These are phyloP conservation scores for Daboia siamensis DNA, from an alignment of 2,113 vertebrate species.

Conservation along the genomic window DNA sequence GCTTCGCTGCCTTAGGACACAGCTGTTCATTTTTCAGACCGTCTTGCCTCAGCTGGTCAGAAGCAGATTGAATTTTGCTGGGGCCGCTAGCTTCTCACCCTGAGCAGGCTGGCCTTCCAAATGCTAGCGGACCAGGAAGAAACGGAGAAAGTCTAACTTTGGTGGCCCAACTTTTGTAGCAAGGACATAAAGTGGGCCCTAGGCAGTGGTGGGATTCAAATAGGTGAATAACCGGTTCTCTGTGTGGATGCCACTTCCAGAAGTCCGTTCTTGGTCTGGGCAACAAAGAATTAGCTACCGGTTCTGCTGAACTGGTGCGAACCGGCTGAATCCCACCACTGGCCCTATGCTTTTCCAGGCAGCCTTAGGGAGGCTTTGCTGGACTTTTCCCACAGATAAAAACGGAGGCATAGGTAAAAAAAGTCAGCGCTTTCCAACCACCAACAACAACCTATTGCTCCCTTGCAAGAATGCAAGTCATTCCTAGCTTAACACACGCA, in stretches of 20 bases:
- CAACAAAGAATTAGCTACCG: no score
- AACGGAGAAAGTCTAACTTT: background rate
- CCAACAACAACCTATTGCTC: background rate
- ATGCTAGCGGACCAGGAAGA: background rate
- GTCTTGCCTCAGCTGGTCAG: slow-evolving; percentile 13
- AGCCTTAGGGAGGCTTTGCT: background rate
- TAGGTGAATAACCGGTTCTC: no score
- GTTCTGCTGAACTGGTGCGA: no score
- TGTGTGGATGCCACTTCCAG: no score
- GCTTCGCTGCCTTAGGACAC: slow-evolving; percentile 7
- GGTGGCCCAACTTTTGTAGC: background rate
- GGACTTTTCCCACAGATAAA: background rate
- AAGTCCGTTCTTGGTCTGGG: no score
- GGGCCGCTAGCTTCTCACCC: slow-evolving; percentile 16
- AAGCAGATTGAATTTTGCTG: slow-evolving; percentile 28
- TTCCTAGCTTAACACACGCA: background rate
- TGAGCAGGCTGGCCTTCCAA: background rate
- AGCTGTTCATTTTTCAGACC: slow-evolving; percentile 28
- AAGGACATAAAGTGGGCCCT: background rate
- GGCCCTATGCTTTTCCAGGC: background rate
- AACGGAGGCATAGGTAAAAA: background rate
- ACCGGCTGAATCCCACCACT: no score
- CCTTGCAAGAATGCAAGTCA: no score
- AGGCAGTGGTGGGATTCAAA: no score
- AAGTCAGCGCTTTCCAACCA: no score